Conservation (phyloP, 2,888 invertebrate species). For the Trachelus troglodyta region DNA sequence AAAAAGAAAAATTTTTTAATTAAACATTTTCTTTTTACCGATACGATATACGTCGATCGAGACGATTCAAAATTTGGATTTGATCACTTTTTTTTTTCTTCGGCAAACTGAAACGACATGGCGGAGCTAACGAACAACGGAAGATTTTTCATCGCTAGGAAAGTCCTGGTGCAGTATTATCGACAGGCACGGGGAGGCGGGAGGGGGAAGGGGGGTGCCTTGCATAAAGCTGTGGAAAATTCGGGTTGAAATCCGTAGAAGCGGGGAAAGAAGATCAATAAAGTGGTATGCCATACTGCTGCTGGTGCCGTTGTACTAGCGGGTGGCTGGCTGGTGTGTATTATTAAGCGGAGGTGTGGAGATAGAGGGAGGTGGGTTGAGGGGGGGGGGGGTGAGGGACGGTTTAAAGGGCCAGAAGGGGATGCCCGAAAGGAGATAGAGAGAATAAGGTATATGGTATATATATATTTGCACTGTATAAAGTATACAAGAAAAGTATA, state of each 20-base stretch:
- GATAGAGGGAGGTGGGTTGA: constrained; percentile 30
- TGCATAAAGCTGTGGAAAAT: constrained; percentile 60
- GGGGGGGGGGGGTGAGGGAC: constrained; percentile 22
- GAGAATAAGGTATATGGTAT: constrained; percentile 17
- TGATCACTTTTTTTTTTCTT: background rate
- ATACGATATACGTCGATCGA: background rate
- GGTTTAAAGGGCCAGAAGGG: constrained; percentile 24
- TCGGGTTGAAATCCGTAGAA: constrained; percentile 56
- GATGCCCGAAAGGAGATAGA: constrained; percentile 15
- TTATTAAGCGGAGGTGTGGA: constrained; percentile 55
- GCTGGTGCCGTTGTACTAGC: constrained; percentile 42
- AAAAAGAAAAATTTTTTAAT: background rate
- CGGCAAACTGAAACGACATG: background rate
- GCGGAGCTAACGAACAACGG: background rate
- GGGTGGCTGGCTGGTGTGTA: constrained; percentile 51
- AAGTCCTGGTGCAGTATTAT: background rate
- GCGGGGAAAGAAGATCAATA: constrained; percentile 61
- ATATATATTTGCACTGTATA: background rate
- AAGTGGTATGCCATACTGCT: constrained; percentile 56
- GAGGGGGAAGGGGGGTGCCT: background rate
- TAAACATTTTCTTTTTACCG: background rate
- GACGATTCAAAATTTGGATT: background rate
- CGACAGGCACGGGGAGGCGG: background rate
- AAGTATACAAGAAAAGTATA: background rate
- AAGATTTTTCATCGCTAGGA: background rate